Evolutionary conservation across 92 coral and sea anemone genomes (phyloP).

Genomic region (Umimayanthus kanabou): DNA sequence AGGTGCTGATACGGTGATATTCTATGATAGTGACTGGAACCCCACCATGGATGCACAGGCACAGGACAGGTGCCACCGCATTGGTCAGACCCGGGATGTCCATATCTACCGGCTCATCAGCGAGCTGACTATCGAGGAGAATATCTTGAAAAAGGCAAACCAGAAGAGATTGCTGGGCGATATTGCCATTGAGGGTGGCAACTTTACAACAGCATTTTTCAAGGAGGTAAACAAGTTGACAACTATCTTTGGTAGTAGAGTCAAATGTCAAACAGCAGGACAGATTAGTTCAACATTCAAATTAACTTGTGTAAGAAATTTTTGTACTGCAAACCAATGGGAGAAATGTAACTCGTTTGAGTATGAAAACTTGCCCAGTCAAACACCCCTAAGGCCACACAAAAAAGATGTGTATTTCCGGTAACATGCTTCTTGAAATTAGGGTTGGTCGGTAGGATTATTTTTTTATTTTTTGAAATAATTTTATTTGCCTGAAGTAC

Average conservation of each 20-base stretch:
- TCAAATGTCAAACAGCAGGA: not conserved
- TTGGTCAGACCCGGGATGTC: constrained; percentile 98
- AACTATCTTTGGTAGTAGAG: not conserved
- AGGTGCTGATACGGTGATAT: constrained; percentile 97
- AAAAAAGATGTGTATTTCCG: too few species aligned
- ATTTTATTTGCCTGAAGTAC: too few species aligned
- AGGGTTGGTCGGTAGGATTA: too few species aligned
- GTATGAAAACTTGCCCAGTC: not conserved
- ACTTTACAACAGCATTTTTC: constrained; percentile 93
- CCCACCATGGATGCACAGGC: constrained; percentile 99
- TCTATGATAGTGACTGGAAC: constrained; percentile 99
- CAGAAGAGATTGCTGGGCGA: constrained; percentile 94
- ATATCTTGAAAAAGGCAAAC: constrained; percentile 93
- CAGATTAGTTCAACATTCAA: not conserved
- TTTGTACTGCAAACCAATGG: not conserved
- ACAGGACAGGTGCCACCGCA: constrained; percentile 97
- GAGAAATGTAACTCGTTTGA: not conserved
- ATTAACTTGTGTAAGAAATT: not conserved
- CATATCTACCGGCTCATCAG: constrained; percentile 96
- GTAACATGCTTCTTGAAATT: too few species aligned
- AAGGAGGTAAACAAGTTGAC: constrained; percentile 71
- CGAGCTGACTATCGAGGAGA: constrained; percentile 95
- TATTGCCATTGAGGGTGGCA: constrained; percentile 98
- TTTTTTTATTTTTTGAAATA: too few species aligned
- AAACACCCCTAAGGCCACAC: too few species aligned